Conservation (phyloP, 1,140 invertebrate species). For the Eriosoma lanigerum region DNA sequence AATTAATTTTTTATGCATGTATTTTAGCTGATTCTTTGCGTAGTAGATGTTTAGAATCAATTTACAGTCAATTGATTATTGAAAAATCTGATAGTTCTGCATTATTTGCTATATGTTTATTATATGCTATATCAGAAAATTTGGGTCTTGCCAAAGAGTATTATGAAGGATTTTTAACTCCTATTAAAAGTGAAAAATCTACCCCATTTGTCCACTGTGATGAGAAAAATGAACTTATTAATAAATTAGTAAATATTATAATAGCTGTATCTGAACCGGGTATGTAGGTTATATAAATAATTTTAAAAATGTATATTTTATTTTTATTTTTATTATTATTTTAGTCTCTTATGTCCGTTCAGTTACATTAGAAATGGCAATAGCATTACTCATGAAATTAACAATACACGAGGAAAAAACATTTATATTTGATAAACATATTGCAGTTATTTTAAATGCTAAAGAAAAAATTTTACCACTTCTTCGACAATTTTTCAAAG, state of each 20-base stretch:
- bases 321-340: conserved; percentile 54
- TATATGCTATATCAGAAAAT: conserved; percentile 93
- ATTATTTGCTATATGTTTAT: conserved; percentile 85
- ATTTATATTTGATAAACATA: conserved; percentile 67
- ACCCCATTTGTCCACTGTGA: conserved; percentile 11
- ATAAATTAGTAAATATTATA: conserved; percentile 78
- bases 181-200: background rate
- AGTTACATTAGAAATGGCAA: conserved; percentile 86
- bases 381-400: conserved; percentile 72
- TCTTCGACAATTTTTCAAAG: conserved; percentile 90
- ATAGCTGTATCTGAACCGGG: conserved; percentile 78
- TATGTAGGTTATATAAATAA: conserved; percentile 59
- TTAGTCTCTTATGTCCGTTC: conserved; percentile 79
- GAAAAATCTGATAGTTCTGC: conserved; percentile 59
- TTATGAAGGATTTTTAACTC: conserved; percentile 45
- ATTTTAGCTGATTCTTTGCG: conserved; percentile 9
- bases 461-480: conserved; percentile 83
- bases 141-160: conserved; percentile 67
- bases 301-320: conserved; percentile 5
- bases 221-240: conserved; percentile 71
- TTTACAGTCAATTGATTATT: conserved; percentile 15
- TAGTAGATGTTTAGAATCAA: conserved; percentile 43
- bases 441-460: conserved; percentile 73
- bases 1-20: background rate
- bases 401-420: conserved; percentile 62